These are phyloP conservation scores for Champsocephalus esox DNA, from an alignment of 2,797 vertebrate species.

Conservation along the genomic window DNA sequence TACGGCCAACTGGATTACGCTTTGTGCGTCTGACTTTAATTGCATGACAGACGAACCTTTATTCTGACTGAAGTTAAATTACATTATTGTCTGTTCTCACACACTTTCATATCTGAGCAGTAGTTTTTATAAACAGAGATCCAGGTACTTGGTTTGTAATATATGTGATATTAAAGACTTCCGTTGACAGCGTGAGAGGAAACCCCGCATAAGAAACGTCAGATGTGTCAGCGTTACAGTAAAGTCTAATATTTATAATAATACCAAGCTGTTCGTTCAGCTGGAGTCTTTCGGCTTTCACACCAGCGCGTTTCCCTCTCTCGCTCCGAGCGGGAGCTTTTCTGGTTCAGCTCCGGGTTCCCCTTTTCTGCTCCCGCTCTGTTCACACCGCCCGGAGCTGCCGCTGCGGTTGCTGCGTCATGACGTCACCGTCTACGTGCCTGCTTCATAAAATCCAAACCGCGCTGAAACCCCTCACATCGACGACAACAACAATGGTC, in stretches of 20 bases:
- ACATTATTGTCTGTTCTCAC: conserved; percentile 53
- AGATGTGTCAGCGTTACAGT: conserved; percentile 3
- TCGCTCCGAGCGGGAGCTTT: too few relatives aligned
- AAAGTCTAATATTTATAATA: background rate
- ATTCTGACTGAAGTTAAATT: conserved; percentile 59
- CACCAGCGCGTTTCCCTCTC: too few relatives aligned
- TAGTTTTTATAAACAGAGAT: conserved; percentile 44
- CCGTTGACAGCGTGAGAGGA: conserved; percentile 6
- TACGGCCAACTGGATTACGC: conserved; percentile 68
- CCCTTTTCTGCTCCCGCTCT: too few relatives aligned
- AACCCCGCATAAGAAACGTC: background rate
- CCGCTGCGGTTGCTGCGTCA: too few relatives aligned
- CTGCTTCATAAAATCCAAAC: too few relatives aligned
- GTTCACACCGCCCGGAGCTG: too few relatives aligned
- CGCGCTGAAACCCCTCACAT: too few relatives aligned
- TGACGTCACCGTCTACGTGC: too few relatives aligned
- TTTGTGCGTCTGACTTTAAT: conserved; percentile 71
- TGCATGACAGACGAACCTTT: conserved; percentile 78
- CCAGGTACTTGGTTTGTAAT: conserved; percentile 36
- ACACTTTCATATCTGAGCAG: conserved; percentile 46
- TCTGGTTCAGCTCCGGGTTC: too few relatives aligned
- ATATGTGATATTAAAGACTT: conserved; percentile 7
- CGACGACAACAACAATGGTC: too few relatives aligned
- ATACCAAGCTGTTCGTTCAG: background rate
- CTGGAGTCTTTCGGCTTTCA: background rate